phyloP scores from a whole-genome alignment of 1,140 invertebrate genomes.

The Nymphalis io region DNA sequence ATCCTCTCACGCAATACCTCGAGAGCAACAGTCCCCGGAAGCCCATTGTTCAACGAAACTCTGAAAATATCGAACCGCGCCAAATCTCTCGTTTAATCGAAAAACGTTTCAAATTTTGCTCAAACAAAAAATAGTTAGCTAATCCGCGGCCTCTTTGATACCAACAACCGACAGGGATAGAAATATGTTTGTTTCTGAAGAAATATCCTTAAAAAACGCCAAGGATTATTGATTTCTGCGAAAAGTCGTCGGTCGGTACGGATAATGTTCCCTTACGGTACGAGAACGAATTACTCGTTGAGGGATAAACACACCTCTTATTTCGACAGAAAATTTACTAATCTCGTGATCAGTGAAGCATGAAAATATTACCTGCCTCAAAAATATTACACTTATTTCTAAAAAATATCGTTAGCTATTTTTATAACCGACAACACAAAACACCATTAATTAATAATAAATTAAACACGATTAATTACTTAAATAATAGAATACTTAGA shows the following conservation, averaged over 20 bases:
- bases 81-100: constrained; percentile 73
- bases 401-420: not conserved
- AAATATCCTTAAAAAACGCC: constrained; percentile 66
- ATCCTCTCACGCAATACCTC: constrained; percentile 56
- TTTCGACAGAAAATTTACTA: constrained; percentile 62
- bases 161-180: constrained; percentile 48
- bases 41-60: constrained; percentile 65
- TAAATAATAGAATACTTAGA: not conserved
- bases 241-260: constrained; percentile 64
- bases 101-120: constrained; percentile 70
- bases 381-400: constrained; percentile 1
- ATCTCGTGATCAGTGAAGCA: constrained; percentile 62
- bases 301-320: constrained; percentile 72
- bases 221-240: constrained; percentile 74
- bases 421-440: not conserved
- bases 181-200: constrained; percentile 68
- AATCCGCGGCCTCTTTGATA: constrained; percentile 76
- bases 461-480: too few species aligned
- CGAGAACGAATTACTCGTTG: constrained; percentile 72
- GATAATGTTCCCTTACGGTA: constrained; percentile 67
- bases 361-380: constrained; percentile 62
- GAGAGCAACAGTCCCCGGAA: constrained; percentile 65
- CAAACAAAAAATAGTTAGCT: constrained; percentile 64
- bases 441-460: constrained; percentile 20
- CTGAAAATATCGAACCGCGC: constrained; percentile 60